Percentiles rank a stretch among this genome's conserved stretches.
Evolutionary conservation across 2,797 vertebrate species (phyloP).

Genomic region (Mormyrops attenuatus): DNA sequence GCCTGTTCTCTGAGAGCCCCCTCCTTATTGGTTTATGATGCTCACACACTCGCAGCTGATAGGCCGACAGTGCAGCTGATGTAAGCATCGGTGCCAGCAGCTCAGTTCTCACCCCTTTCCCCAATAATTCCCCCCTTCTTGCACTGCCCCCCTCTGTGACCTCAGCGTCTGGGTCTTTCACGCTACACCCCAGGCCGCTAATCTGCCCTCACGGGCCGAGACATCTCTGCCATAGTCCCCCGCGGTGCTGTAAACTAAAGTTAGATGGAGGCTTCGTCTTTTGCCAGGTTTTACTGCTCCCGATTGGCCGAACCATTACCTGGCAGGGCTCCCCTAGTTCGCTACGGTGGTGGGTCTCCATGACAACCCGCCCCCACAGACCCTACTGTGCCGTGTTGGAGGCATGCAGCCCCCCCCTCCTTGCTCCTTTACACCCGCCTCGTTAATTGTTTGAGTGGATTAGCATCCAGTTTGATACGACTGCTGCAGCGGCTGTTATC

Average conservation of each 20-base stretch:
- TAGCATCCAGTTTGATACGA: constrained; percentile 22
- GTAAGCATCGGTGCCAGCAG: not conserved
- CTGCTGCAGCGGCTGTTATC: constrained; percentile 34
- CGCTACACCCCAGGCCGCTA: not conserved
- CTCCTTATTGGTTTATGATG: not conserved
- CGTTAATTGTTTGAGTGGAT: constrained; percentile 43
- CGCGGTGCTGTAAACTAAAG: not conserved
- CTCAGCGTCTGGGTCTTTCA: not conserved
- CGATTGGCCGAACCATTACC: constrained; percentile 61
- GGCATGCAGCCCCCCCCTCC: constrained; percentile 17
- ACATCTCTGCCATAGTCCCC: not conserved
- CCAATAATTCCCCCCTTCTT: not conserved
- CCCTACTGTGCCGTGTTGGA: constrained; percentile 18
- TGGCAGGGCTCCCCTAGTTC: constrained; percentile 29
- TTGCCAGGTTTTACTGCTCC: constrained; percentile 22
- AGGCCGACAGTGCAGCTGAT: not conserved
- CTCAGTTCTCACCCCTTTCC: not conserved
- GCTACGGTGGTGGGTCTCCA: constrained; percentile 41
- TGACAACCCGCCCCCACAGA: constrained; percentile 39
- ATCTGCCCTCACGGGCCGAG: not conserved
- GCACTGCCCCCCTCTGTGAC: not conserved
- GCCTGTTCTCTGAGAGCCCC: constrained; percentile 10
- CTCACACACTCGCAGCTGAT: not conserved
- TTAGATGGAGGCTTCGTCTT: not conserved
- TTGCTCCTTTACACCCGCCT: constrained; percentile 14